Evolutionary conservation across 2,113 vertebrate species (phyloP), one percentile per base, ranked within the genome.

Genomic region (Eulacestoma nigropectus): DNA sequence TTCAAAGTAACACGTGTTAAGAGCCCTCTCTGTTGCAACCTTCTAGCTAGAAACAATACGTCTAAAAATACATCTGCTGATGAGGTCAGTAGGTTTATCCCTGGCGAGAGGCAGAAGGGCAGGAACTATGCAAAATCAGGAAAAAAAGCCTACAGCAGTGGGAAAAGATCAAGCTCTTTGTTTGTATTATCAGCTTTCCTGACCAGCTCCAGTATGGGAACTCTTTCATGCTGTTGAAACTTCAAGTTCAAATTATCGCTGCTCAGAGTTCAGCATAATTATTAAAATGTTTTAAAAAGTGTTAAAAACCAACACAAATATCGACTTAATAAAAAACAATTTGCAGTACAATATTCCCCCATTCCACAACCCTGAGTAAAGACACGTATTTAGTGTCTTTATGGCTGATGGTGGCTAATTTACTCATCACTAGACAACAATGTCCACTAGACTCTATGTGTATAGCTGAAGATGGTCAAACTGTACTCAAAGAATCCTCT

Each of bases 61-160:
- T 77, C 95, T 96, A 96, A 96, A 97, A 96, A 97, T 96, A 95
- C n/a, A 82, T 75, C 76, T 92, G 64, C 90, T 95, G 96, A 92
- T 93, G 76, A 90, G 92, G 90, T 95, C 96, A 93, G 64, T 86
- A 86, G 86, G 90, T 78, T 85, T 84, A 89, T 92, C 76, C 56
- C 92, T 3, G 1, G 41, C 0, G 2, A 87, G 92, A 96, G 64
- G 53, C 9, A 0, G 73, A 94, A 97, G 95, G 88, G 77, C 57
- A 60, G 88, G 69, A 95, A 87, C 73, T 64, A 72, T 73, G 72
- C 52, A 92, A 82, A 93, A 88, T 59, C 47, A 89, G 78, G 30
- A 20, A 64, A 64, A 67, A 87, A 67, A 33, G 13, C 26, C 62
- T 69, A 64, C 37, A 69, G 60, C 64, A 72, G 29, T 37, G 57